Percentiles rank a stretch among this genome's conserved stretches.
Evolutionary conservation across 2,113 vertebrate species (phyloP).

Genomic region (Lycaon pictus): DNA sequence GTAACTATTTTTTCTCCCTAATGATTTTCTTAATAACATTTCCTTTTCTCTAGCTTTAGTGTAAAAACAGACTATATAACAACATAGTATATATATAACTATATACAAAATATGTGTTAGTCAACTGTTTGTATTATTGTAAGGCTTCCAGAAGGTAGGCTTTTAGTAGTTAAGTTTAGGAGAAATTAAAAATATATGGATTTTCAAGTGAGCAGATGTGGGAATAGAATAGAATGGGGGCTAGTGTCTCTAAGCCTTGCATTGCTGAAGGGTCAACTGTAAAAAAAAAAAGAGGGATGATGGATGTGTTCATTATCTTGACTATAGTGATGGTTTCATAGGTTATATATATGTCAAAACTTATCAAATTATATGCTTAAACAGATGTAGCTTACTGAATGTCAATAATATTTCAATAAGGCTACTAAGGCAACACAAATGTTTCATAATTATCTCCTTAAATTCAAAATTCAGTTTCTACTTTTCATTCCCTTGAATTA

Average conservation of each 20-base stretch:
- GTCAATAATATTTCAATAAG: not conserved
- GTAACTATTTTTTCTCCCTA: not conserved
- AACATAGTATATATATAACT: too few species aligned
- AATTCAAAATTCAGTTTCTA: conserved; percentile 51
- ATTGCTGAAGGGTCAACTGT: not conserved
- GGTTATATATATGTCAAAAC: not conserved
- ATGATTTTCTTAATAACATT: not conserved
- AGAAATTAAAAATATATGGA: not conserved
- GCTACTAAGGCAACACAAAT: not conserved
- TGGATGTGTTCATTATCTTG: not conserved
- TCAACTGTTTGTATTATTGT: not conserved
- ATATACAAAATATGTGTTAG: not conserved
- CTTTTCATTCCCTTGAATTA: not conserved
- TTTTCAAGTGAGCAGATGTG: not conserved
- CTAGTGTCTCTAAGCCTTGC: not conserved
- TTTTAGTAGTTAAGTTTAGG: not conserved
- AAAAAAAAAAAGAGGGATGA: not conserved
- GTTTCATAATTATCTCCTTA: conserved; percentile 1
- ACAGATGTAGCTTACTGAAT: not conserved
- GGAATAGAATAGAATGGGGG: not conserved
- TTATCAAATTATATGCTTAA: not conserved
- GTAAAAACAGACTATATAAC: not conserved
- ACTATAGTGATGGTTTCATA: not conserved
- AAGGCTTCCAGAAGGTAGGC: not conserved
- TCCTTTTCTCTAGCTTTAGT: not conserved